Evolutionary conservation across 2,797 vertebrate species (phyloP), one percentile per base, ranked within the genome.

Genomic region (Hoplostethus mediterraneus): DNA sequence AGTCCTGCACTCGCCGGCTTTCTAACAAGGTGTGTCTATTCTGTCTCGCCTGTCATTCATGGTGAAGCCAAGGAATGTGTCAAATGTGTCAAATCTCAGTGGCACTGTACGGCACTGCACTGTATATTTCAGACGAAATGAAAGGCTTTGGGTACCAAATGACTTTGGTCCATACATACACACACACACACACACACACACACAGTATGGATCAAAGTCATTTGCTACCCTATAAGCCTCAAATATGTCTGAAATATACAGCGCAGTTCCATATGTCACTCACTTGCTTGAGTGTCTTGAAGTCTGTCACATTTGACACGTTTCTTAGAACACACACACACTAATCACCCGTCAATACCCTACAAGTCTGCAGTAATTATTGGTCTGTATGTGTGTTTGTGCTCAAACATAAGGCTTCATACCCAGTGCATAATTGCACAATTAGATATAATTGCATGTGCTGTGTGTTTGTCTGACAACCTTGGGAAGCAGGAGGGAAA

Each of bases 381-480:
- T 59, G 30, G 67, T 54, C 59, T 40, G 75, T 59, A 63, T 59
- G 71, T 42, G 73, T 52, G 17, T 33, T 14, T 9, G 16, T 49
- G 48, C 45, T 75, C 60, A 74, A 77, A 84, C 73, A 82, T 72
- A 75, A 79, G 67, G 75, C 76, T 77, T 85, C 79, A 87, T 79
- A 74, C 76, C 81, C 75, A 87, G 87, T 80, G 78, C 80, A 82
- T 91, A 90, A 92, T 90, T 87, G 79, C 73, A 82, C 90, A 89
- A 92, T 91, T 90, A 90, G 65, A 80, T 79, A 73, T 90, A 91
- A 91, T 89, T 89, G 82, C 80, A 84, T 88, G 78, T 87, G 78
- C 87, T 85, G 73, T 83, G 78, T 81, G 87, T 73, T 89, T 83
- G 81, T 67, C 88, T 84, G 79, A 79, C 83, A 87, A 83, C 74